Conservation (phyloP, 23 tunicate species). For the Phallusia fumigata region DNA sequence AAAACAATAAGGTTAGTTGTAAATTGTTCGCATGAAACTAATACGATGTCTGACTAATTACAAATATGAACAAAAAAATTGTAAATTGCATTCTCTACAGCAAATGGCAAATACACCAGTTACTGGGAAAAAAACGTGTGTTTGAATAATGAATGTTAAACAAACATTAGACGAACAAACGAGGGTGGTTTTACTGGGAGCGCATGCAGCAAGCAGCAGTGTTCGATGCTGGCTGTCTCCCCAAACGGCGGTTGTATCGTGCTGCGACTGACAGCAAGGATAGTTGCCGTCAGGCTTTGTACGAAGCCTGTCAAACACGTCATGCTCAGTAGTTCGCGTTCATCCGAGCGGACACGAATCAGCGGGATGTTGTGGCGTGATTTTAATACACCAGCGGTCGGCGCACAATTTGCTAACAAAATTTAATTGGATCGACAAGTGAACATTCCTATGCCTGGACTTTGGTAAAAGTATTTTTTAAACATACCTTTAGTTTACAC, state of each 20-base stretch:
- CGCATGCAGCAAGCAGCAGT: not conserved
- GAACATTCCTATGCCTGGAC: too few relatives aligned
- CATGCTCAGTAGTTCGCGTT: conserved; percentile 16
- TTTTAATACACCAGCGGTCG: not conserved
- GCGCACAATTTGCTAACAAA: too few relatives aligned
- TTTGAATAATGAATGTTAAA: conserved; percentile 6
- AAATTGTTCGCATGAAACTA: too few relatives aligned
- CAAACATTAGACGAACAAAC: not conserved
- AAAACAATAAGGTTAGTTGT: too few relatives aligned
- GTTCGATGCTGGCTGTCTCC: not conserved
- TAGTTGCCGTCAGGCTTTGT: conserved; percentile 8
- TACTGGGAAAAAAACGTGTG: too few relatives aligned
- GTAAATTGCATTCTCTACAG: too few relatives aligned
- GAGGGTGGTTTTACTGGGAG: not conserved
- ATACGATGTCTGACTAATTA: too few relatives aligned
- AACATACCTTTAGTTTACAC: too few relatives aligned
- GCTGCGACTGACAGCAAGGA: conserved; percentile 14
- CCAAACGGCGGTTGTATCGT: not conserved
- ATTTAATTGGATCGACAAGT: too few relatives aligned
- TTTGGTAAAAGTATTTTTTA: too few relatives aligned
- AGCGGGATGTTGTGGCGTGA: conserved; percentile 15
- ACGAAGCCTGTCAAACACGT: conserved; percentile 19
- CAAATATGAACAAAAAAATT: too few relatives aligned
- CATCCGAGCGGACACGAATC: conserved; percentile 20
- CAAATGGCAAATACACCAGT: too few relatives aligned